Evolutionary conservation across 2,113 vertebrate species (phyloP).

Genomic region (Otolemur garnettii): DNA sequence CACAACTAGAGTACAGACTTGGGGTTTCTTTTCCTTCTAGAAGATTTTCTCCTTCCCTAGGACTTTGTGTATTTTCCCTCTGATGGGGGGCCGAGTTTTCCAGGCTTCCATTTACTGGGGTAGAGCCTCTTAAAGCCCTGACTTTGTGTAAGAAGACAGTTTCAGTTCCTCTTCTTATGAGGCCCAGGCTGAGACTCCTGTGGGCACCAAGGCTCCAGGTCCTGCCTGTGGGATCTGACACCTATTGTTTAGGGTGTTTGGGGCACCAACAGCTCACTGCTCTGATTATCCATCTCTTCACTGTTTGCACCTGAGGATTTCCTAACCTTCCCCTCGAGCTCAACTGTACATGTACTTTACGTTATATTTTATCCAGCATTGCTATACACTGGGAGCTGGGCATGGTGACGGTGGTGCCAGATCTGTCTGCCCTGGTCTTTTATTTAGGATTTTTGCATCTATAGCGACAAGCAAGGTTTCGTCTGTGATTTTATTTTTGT

Average conservation of each 20-base stretch:
- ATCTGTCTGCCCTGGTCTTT: neutral
- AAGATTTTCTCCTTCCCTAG: neutral
- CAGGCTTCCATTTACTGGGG: neutral
- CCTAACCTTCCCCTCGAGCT: constrained; percentile 23
- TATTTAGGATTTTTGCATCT: constrained; percentile 60
- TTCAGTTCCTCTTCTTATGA: neutral
- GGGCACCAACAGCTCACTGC: neutral
- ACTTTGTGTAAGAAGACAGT: neutral
- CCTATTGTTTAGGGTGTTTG: neutral
- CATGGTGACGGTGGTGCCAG: neutral
- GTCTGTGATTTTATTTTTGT: constrained; percentile 73
- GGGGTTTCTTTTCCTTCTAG: constrained; percentile 20
- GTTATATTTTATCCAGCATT: neutral
- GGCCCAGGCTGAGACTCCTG: neutral
- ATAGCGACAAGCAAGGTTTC: constrained; percentile 66
- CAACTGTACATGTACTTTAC: constrained; percentile 6
- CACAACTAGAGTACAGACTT: neutral
- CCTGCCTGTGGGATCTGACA: neutral
- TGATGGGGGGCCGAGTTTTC: neutral
- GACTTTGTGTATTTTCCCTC: neutral
- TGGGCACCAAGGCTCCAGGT: rapidly evolving
- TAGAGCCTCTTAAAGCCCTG: neutral
- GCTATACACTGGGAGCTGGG: neutral
- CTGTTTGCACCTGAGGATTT: constrained; percentile 8
- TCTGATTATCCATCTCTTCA: neutral